Evolutionary conservation across 2,888 invertebrate genomes (phyloP).

Genomic region (Acanthacorydalis orientalis): DNA sequence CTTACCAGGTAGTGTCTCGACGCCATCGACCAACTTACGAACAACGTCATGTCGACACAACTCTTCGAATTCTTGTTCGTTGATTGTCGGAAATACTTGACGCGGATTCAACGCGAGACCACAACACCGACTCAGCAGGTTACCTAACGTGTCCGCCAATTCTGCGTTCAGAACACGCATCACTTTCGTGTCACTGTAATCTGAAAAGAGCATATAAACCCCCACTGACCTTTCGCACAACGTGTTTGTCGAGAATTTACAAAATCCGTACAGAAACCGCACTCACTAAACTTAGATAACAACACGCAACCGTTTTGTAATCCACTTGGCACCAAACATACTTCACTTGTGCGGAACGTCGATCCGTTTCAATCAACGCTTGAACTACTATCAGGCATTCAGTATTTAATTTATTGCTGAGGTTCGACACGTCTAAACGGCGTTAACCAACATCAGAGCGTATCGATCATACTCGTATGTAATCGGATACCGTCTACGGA

Average conservation of each 20-base stretch:
- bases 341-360: no score
- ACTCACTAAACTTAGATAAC: background rate
- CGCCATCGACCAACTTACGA: slow-evolving; percentile 32
- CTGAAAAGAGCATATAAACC: slow-evolving; percentile 31
- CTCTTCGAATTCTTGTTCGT: slow-evolving; percentile 28
- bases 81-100: slow-evolving; percentile 47
- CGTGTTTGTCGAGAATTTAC: no score
- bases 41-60: slow-evolving; percentile 27
- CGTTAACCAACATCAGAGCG: no score
- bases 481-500: no score
- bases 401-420: no score
- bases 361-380: no score
- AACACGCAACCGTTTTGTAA: background rate
- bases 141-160: slow-evolving; percentile 82
- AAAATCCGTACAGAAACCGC: no score
- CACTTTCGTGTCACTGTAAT: slow-evolving; percentile 66
- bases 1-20: slow-evolving; percentile 40
- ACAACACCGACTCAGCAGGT: slow-evolving; percentile 68
- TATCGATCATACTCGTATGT: no score
- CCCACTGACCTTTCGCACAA: background rate
- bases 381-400: no score
- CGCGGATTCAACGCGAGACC: slow-evolving; percentile 63
- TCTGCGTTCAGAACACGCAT: slow-evolving; percentile 69
- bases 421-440: no score
- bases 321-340: no score